These are phyloP conservation scores for Alviniconcha marisindica DNA, from an alignment of 1,140 invertebrate genomes.

Conservation along the genomic window DNA sequence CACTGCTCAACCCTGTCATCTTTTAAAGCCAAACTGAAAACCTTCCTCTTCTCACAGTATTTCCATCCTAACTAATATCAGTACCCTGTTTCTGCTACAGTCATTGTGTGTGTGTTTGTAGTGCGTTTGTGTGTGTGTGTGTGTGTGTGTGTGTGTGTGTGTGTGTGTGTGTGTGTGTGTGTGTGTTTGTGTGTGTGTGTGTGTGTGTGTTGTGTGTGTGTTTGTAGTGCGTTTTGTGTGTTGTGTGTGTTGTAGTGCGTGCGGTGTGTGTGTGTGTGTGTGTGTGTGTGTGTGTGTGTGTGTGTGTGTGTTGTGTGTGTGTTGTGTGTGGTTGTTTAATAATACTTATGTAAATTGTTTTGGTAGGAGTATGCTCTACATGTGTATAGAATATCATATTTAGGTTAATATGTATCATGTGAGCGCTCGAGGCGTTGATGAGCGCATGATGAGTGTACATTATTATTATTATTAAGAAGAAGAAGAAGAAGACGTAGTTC, in stretches of 20 bases:
- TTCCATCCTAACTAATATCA: no score
- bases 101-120: no score
- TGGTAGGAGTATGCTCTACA: background rate
- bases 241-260: no score
- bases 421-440: background rate
- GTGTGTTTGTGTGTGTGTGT: background rate
- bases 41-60: background rate
- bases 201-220: background rate
- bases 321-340: no score
- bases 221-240: background rate
- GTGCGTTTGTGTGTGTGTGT: no score
- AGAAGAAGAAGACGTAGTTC: no score
- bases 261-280: background rate
- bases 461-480: no score
- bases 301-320: no score
- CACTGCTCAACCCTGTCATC: no score
- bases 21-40: background rate
- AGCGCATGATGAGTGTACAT: background rate
- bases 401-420: background rate
- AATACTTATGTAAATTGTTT: background rate
- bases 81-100: no score
- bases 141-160: background rate
- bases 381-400: background rate
- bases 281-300: background rate
- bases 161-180: constrained; percentile 15